Conservation (phyloP, 2,888 invertebrate species). For the Phalangium opilio region DNA sequence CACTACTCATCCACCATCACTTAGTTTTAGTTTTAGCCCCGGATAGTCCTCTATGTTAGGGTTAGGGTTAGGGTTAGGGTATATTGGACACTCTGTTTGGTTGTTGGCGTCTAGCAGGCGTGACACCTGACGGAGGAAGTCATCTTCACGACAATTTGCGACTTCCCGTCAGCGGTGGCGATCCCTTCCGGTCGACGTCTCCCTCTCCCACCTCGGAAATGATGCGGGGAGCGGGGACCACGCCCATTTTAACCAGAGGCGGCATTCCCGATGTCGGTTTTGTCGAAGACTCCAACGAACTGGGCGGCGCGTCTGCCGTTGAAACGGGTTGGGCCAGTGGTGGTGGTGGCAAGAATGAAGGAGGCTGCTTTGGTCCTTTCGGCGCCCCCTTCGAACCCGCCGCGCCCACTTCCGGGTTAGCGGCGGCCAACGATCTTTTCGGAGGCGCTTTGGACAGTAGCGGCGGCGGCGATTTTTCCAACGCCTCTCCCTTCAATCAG, state of each 20-base stretch:
- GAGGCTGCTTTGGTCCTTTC: constrained; percentile 6
- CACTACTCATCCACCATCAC: too few species aligned
- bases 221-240: constrained; percentile 23
- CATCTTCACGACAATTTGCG: neutral
- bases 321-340: neutral
- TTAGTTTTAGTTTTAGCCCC: too few species aligned
- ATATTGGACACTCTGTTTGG: too few species aligned
- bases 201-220: constrained; percentile 22
- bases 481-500: neutral
- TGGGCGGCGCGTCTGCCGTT: constrained; percentile 2
- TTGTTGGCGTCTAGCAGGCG: too few species aligned
- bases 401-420: constrained; percentile 4
- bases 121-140: too few species aligned
- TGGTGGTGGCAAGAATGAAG: neutral
- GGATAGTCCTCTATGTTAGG: too few species aligned
- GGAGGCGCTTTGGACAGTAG: neutral
- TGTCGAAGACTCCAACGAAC: constrained; percentile 15
- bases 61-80: too few species aligned
- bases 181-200: constrained; percentile 17
- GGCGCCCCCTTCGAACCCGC: constrained; percentile 13
- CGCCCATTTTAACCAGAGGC: constrained; percentile 21
- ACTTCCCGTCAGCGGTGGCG: constrained; percentile 1
- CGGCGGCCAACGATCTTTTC: constrained; percentile 6
- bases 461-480: neutral
- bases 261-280: constrained; percentile 19